These are phyloP conservation scores for Siphonodentalium dalli DNA, from an alignment of 2,888 invertebrate genomes.

Conservation along the genomic window DNA sequence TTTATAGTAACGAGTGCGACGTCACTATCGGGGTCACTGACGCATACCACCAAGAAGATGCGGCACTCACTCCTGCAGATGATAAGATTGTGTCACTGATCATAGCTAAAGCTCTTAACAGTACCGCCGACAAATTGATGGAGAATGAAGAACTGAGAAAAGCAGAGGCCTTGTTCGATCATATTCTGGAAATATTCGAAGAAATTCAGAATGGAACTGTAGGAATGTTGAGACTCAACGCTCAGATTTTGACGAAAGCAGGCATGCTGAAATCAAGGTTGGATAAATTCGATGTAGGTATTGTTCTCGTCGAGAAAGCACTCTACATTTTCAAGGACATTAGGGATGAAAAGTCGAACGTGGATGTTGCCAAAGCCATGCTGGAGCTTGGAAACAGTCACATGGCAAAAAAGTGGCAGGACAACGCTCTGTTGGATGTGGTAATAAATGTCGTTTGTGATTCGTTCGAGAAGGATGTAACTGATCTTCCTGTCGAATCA, in stretches of 20 bases:
- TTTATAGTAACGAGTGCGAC: slow-evolving; percentile 19
- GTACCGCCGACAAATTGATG: slow-evolving; percentile 46
- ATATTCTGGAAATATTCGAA: slow-evolving; percentile 51
- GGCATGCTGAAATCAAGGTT: slow-evolving; percentile 55
- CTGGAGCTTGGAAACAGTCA: slow-evolving; percentile 60
- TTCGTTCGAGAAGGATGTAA: slow-evolving; percentile 53
- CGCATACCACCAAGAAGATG: slow-evolving; percentile 37
- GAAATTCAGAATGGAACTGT: slow-evolving; percentile 55
- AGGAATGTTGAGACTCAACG: slow-evolving; percentile 49
- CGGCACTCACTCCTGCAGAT: slow-evolving; percentile 47
- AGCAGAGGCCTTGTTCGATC: slow-evolving; percentile 50
- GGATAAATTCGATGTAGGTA: slow-evolving; percentile 54
- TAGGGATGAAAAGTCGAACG: slow-evolving; percentile 47
- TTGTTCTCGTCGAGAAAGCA: slow-evolving; percentile 55
- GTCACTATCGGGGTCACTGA: slow-evolving; percentile 15
- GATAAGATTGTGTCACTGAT: slow-evolving; percentile 49
- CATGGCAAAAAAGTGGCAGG: slow-evolving; percentile 50
- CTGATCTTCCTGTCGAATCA: slow-evolving; percentile 36
- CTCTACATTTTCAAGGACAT: slow-evolving; percentile 49
- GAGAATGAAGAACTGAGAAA: slow-evolving; percentile 46
- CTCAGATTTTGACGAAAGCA: slow-evolving; percentile 51
- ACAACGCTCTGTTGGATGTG: slow-evolving; percentile 52
- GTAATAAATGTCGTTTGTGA: slow-evolving; percentile 55
- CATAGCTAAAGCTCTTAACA: slow-evolving; percentile 45
- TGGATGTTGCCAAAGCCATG: slow-evolving; percentile 53